phyloP scores from a whole-genome alignment of 2,797 vertebrate genomes.

The Alca torda region DNA sequence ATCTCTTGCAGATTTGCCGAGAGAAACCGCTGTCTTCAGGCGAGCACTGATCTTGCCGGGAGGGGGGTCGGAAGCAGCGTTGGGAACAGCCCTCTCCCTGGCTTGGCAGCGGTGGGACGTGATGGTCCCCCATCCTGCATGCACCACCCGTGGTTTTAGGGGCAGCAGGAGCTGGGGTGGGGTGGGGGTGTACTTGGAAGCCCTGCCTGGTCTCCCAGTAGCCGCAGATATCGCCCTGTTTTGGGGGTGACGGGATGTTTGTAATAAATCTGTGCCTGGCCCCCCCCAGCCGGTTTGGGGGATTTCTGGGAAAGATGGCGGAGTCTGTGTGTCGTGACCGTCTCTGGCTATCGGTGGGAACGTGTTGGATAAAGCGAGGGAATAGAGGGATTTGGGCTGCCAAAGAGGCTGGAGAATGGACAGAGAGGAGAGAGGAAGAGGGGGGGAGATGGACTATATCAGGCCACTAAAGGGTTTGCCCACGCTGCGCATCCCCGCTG shows the following conservation, averaged over 20 bases:
- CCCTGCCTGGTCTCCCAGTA: neutral
- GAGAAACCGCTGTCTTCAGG: neutral
- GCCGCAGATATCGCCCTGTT: accelerated
- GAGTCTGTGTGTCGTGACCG: neutral
- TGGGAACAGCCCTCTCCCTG: neutral
- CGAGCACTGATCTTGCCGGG: neutral
- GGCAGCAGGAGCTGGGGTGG: neutral
- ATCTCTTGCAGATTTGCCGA: neutral
- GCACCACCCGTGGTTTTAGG: neutral
- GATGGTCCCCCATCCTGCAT: accelerated
- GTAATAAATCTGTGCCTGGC: neutral
- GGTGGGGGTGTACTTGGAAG: neutral
- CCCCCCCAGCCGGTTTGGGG: too few relatives aligned
- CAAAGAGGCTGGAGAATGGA: neutral
- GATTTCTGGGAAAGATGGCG: neutral
- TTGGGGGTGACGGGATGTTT: neutral
- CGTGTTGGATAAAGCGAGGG: neutral
- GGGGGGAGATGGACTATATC: neutral
- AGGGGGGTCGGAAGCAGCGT: neutral
- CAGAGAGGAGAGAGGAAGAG: neutral
- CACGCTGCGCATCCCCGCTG: neutral
- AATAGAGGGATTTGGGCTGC: neutral
- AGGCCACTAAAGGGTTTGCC: neutral
- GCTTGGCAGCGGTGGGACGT: neutral
- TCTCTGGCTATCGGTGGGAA: neutral